phyloP scores from a whole-genome alignment of 23 tunicate species.

The Pegea sp. region DNA sequence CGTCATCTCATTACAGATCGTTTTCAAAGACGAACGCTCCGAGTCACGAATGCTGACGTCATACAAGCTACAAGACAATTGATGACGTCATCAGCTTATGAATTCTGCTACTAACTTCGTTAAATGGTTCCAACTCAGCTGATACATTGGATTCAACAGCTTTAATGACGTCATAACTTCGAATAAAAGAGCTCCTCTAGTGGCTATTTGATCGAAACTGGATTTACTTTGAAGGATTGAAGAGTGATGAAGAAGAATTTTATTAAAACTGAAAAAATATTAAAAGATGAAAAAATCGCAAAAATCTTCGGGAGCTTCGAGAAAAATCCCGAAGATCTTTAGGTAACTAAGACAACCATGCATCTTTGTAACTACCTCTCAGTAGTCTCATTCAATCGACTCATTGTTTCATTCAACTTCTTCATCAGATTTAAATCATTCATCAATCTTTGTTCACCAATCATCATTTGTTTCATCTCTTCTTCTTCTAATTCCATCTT shows the following conservation, averaged over 20 bases:
- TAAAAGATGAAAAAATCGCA: too few species aligned
- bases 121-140: slow-evolving; percentile 63
- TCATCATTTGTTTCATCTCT: slow-evolving; percentile 59
- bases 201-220: slow-evolving; percentile 55
- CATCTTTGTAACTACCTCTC: slow-evolving; percentile 45
- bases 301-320: too few species aligned
- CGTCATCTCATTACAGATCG: slow-evolving; percentile 80
- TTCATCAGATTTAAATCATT: slow-evolving; percentile 41
- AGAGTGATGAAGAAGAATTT: too few species aligned
- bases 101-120: slow-evolving; percentile 16
- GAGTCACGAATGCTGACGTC: slow-evolving; percentile 75
- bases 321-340: too few species aligned
- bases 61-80: slow-evolving; percentile 36
- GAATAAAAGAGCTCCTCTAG: slow-evolving; percentile 56
- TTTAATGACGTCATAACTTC: slow-evolving; percentile 31
- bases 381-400: slow-evolving; percentile 51
- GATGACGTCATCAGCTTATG: not conserved
- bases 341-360: too few species aligned
- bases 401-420: slow-evolving; percentile 63
- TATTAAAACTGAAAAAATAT: too few species aligned
- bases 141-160: slow-evolving; percentile 49
- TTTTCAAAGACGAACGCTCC: slow-evolving; percentile 59
- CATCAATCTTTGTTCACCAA: slow-evolving; percentile 57
- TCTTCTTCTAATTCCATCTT: slow-evolving; percentile 27
- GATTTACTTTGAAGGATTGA: slow-evolving; percentile 58